Percentiles rank a stretch among this genome's conserved stretches.
Evolutionary conservation across 2,888 invertebrate species (phyloP).

Genomic region (Choreutis nemorana): DNA sequence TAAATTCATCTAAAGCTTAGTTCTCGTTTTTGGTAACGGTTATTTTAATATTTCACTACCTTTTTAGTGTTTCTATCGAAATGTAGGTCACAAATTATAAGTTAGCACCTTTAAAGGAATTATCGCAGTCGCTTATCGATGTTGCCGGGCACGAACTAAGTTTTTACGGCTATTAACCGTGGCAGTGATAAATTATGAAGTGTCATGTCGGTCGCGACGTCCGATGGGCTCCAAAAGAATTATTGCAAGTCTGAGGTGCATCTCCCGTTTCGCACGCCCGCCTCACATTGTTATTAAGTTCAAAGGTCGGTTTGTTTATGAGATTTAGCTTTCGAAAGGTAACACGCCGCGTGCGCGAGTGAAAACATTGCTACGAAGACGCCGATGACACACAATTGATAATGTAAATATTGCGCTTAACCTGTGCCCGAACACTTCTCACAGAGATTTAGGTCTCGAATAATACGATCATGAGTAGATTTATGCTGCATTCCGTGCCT

Average conservation of each 20-base stretch:
- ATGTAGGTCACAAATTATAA: slow-evolving; percentile 44
- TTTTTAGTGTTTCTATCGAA: slow-evolving; percentile 35
- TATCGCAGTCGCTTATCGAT: slow-evolving; percentile 36
- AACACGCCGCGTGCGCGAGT: slow-evolving; percentile 50
- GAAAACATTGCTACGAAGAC: slow-evolving; percentile 44
- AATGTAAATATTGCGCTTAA: slow-evolving; percentile 53
- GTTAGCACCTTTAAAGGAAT: slow-evolving; percentile 34
- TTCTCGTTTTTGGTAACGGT: slow-evolving; percentile 16
- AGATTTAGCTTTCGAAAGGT: slow-evolving; percentile 60
- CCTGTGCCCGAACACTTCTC: slow-evolving; percentile 37
- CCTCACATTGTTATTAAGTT: slow-evolving; percentile 62
- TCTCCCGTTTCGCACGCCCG: slow-evolving; percentile 63
- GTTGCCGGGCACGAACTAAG: slow-evolving; percentile 26
- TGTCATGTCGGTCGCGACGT: slow-evolving; percentile 37
- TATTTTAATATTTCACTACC: slow-evolving; percentile 31
- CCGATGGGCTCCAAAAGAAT: slow-evolving; percentile 50
- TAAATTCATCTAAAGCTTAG: too few relatives aligned
- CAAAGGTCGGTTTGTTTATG: slow-evolving; percentile 63
- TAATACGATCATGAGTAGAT: slow-evolving; percentile 20
- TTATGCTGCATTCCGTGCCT: too few relatives aligned
- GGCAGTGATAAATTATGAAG: slow-evolving; percentile 35
- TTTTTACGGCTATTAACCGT: slow-evolving; percentile 34
- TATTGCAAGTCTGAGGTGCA: slow-evolving; percentile 53
- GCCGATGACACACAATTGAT: slow-evolving; percentile 62
- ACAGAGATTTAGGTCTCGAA: slow-evolving; percentile 19